Evolutionary conservation across 2,888 invertebrate species (phyloP), one percentile per base, ranked within the genome.

Genomic region (Galeopsomyia nigrocyanea): DNA sequence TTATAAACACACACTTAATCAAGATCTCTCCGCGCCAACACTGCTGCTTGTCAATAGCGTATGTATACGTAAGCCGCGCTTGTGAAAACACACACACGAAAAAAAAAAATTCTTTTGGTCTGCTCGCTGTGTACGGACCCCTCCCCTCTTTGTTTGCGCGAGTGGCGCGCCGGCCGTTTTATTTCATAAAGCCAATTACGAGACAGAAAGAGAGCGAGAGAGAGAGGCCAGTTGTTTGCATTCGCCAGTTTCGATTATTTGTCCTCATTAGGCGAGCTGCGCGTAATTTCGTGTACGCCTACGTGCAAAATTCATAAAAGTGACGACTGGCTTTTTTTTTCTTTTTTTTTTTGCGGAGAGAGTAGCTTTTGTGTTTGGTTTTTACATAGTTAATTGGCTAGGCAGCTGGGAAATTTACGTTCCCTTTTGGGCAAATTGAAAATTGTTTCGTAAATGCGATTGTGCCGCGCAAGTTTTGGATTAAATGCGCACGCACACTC

Each of bases 121-220:
- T 39, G 5, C 39, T 39, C 7, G 39, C 39, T 39, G 7, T n/a
- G n/a, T n/a, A n/a, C n/a, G n/a, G n/a, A n/a, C 39, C 13, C 47
- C 62, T n/a, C 50, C 39, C 10, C 13, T 39, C 39, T 39, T 16
- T 21, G 31, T 26, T 17, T 50, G 56, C 21, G n/a, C 50, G 39
- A 3, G 31, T 10, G 65, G 7, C 19, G 56, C 26, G 26, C 49
- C 21, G 5, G 58, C 56, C 46, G 68, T 68, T 73, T 73, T 67
- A 70, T 73, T 73, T 70, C 66, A 70, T 69, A 69, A 69, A 66
- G 62, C 66, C 66, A 73, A 73, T 73, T 73, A 73, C 73, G 51
- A 65, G 57, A 19, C 51, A 31, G 60, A 31, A 26, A 49, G 49
- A 46, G 39, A 39, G 39, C 2, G 39, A 39, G 19, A 26, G 49